These are phyloP conservation scores for Yponomeuta sedellus DNA, from an alignment of 2,888 invertebrate genomes.

Conservation along the genomic window DNA sequence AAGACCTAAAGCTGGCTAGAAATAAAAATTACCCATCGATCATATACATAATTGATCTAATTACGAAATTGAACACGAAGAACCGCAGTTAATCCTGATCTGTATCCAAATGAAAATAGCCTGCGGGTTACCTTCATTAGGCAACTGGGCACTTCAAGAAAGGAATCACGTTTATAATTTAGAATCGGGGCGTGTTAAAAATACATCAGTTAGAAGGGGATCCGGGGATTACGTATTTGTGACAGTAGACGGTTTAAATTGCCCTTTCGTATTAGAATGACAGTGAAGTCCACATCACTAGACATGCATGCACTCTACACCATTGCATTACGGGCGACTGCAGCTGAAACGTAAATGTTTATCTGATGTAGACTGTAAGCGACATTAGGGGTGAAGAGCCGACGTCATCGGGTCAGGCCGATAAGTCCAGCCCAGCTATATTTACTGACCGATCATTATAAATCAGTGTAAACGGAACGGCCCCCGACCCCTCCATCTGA, in stretches of 20 bases:
- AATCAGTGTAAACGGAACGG: constrained; percentile 52
- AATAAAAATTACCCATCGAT: too few relatives aligned
- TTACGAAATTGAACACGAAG: too few relatives aligned
- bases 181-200: background rate
- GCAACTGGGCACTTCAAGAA: background rate
- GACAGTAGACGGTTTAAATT: background rate
- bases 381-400: constrained; percentile 58
- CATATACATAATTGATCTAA: too few relatives aligned
- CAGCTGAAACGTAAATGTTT: too few relatives aligned
- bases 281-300: too few relatives aligned
- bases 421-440: constrained; percentile 49
- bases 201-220: constrained; percentile 6
- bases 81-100: background rate
- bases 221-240: background rate
- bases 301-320: too few relatives aligned
- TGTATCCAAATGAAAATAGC: background rate
- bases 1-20: too few relatives aligned
- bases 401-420: constrained; percentile 32
- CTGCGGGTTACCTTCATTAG: constrained; percentile 1
- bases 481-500: constrained; percentile 48
- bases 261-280: too few relatives aligned
- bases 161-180: constrained; percentile 13
- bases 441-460: constrained; percentile 59
- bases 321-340: too few relatives aligned
- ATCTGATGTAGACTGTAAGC: too few relatives aligned